Evolutionary conservation across 1,140 invertebrate species (phyloP).

Genomic region (Bombus haemorrhoidalis): DNA sequence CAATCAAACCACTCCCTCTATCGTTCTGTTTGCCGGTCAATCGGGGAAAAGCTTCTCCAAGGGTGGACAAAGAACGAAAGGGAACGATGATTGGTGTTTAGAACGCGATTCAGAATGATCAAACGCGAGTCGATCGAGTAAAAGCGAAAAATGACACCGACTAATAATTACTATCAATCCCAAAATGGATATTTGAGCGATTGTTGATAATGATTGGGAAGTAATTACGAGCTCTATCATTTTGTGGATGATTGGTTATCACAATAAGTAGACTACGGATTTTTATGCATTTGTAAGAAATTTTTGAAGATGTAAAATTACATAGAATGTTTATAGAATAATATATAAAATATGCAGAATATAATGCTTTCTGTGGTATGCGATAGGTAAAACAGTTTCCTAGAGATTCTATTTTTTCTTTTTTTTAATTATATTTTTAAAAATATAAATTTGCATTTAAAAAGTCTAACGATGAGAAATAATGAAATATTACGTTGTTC

Average conservation of each 20-base stretch:
- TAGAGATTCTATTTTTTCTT: too few relatives aligned
- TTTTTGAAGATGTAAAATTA: too few relatives aligned
- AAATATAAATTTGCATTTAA: too few relatives aligned
- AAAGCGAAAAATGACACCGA: neutral
- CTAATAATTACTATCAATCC: neutral
- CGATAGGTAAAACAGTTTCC: too few relatives aligned
- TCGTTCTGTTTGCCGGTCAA: neutral
- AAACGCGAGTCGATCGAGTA: conserved; percentile 36
- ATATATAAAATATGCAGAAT: too few relatives aligned
- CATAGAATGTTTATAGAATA: too few relatives aligned
- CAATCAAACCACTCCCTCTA: conserved; percentile 51
- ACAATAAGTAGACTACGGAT: neutral
- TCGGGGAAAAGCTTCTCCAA: conserved; percentile 23
- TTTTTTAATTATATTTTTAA: too few relatives aligned
- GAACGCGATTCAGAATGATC: conserved; percentile 43
- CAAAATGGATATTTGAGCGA: neutral
- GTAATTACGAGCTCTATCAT: neutral
- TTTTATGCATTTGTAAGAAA: too few relatives aligned
- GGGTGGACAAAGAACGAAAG: neutral
- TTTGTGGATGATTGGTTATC: neutral
- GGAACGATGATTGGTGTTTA: conserved; percentile 17
- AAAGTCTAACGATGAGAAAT: too few relatives aligned
- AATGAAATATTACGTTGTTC: too few relatives aligned
- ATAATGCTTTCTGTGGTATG: too few relatives aligned
- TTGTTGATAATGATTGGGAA: neutral